Evolutionary conservation across 2,113 vertebrate species (phyloP).

Genomic region (Polypterus bichir): DNA sequence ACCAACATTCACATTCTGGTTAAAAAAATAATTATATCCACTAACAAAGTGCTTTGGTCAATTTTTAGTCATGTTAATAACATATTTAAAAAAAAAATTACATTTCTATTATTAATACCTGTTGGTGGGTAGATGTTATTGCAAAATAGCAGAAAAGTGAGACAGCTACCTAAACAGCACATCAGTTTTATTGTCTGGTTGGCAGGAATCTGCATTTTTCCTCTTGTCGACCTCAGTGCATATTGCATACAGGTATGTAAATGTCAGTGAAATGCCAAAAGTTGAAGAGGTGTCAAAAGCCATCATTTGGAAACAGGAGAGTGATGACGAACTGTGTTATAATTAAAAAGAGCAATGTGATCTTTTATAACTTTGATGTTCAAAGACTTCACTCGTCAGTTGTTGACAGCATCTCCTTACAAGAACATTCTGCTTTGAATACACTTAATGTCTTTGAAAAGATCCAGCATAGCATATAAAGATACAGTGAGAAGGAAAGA

Average conservation of each 20-base stretch:
- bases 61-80: no score
- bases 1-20: no score
- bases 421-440: background rate
- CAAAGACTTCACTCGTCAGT: background rate
- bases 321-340: background rate
- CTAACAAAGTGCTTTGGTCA: no score
- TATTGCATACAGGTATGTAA: background rate
- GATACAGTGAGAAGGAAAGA: background rate
- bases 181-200: no score
- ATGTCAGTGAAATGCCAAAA: conserved; percentile 2
- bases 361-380: background rate
- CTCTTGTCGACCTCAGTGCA: background rate
- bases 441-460: conserved; percentile 1
- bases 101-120: no score
- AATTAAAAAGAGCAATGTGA: conserved; percentile 6
- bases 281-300: conserved; percentile 1
- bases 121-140: no score
- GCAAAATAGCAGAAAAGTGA: no score
- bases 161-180: no score
- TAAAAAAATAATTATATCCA: no score
- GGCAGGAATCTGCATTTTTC: no score
- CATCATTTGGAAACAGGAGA: conserved; percentile 6
- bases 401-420: background rate
- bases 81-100: no score
- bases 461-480: background rate